Evolutionary conservation across 2,113 vertebrate species (phyloP).

Genomic region (Saccopteryx leptura): DNA sequence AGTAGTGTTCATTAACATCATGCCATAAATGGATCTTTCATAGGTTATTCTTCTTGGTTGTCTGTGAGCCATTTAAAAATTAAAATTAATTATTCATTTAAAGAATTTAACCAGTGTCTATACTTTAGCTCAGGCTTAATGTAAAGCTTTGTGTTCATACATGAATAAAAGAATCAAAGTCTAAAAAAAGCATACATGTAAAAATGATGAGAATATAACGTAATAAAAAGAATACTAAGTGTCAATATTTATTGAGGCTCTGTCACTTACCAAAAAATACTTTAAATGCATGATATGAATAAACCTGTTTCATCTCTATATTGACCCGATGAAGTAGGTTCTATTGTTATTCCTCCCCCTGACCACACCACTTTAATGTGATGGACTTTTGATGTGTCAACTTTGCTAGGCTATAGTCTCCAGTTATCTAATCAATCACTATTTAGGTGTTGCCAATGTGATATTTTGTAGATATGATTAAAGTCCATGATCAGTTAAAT

Average conservation of each 20-base stretch:
- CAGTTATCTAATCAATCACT: not conserved
- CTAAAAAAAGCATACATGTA: conserved; percentile 7
- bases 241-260: not conserved
- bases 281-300: not conserved
- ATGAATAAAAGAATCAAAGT: not conserved
- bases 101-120: not conserved
- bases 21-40: not conserved
- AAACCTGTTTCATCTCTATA: not conserved
- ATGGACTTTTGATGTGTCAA: not conserved
- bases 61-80: not conserved
- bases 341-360: not conserved
- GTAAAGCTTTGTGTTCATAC: not conserved
- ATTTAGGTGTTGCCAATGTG: not conserved
- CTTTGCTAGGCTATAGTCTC: not conserved
- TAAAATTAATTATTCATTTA: conserved; percentile 7
- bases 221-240: not conserved
- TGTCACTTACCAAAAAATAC: not conserved
- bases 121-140: not conserved
- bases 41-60: not conserved
- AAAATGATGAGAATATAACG: not conserved
- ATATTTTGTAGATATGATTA: not conserved
- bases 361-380: not conserved
- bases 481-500: not conserved
- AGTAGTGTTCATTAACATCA: not conserved
- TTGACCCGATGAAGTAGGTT: not conserved